Evolutionary conservation across 2,888 invertebrate species (phyloP), one percentile per base, ranked within the genome.

Genomic region (Drosophila helvetica): DNA sequence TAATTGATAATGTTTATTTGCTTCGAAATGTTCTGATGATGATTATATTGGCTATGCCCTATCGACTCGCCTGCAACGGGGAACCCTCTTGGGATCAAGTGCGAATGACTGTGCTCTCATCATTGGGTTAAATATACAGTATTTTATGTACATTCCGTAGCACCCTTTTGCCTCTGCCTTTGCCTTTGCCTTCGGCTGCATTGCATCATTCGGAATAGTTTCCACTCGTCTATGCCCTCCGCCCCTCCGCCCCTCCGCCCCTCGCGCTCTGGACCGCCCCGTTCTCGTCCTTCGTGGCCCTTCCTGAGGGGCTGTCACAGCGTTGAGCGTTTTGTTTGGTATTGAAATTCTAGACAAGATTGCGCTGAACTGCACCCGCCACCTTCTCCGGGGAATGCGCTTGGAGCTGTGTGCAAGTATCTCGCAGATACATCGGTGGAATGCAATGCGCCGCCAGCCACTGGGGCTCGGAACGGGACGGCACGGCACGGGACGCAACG

Each of bases 311-410:
- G n/a, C 74, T 81, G 85, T 77, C 75, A 85, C 70, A 81, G 68
- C 82, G 82, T 73, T 75, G 79, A 73, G 74, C 85, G 62, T 65
- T 76, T 63, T 76, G 68, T 78, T 76, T 78, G 80, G 71, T 76
- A 80, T 80, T 84, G 81, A 85, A 81, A 81, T 85, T 81, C 76
- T 78, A 81, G 67, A 81, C 79, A 71, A 71, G 72, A 71, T 71
- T 71, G 71, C 65, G 71, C 72, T 71, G 58, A 64, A 64, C 72
- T 71, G 65, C 71, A 71, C 57, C 38, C 38, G n/a, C 38, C 38
- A n/a, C 54, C 54, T 30, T 53, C 46, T 50, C 58, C 50, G 19
- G 15, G 46, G 3, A 56, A 38, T 43, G 45, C 55, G 55, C 17
- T 8, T 17, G 9, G 42, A n/a, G 15, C 15, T 48, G 8, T 48